These are phyloP conservation scores for Amyelois transitella DNA, from an alignment of 1,140 invertebrate species.

Conservation along the genomic window DNA sequence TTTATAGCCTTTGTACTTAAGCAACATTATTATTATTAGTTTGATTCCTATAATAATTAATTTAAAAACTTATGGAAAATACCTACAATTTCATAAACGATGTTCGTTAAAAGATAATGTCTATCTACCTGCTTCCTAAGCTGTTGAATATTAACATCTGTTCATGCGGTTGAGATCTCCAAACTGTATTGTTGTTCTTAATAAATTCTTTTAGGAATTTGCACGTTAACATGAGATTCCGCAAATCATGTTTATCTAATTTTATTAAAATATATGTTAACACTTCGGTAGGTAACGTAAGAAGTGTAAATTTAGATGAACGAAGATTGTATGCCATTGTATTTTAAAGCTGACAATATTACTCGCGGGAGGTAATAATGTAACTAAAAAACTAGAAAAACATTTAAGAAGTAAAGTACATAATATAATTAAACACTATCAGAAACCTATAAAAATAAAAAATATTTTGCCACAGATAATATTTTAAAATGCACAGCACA, in stretches of 20 bases:
- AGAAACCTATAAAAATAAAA: too few relatives aligned
- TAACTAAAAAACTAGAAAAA: too few relatives aligned
- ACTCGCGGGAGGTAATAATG: too few relatives aligned
- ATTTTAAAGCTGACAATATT: neutral
- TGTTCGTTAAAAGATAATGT: neutral
- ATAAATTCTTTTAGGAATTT: slow-evolving; percentile 41
- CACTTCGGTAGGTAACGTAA: slow-evolving; percentile 46
- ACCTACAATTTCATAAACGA: too few relatives aligned
- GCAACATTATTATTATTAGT: too few relatives aligned
- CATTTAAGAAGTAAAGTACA: too few relatives aligned
- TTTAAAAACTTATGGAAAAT: too few relatives aligned
- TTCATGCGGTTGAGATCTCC: slow-evolving; percentile 28
- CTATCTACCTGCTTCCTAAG: slow-evolving; percentile 27
- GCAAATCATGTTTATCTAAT: slow-evolving; percentile 34
- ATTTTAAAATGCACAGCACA: too few relatives aligned
- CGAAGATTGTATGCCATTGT: neutral
- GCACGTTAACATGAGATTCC: slow-evolving; percentile 50
- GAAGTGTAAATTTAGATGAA: neutral
- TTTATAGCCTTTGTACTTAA: too few relatives aligned
- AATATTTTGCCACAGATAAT: too few relatives aligned
- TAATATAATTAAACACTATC: too few relatives aligned
- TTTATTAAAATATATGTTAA: slow-evolving; percentile 45
- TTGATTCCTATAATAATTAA: too few relatives aligned
- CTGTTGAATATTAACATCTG: slow-evolving; percentile 29
- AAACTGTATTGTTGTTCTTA: slow-evolving; percentile 38